Percentiles rank a stretch among this genome's conserved stretches.
phyloP scores from a whole-genome alignment of 2,888 invertebrate species.

The Oxyscelio sp. region DNA sequence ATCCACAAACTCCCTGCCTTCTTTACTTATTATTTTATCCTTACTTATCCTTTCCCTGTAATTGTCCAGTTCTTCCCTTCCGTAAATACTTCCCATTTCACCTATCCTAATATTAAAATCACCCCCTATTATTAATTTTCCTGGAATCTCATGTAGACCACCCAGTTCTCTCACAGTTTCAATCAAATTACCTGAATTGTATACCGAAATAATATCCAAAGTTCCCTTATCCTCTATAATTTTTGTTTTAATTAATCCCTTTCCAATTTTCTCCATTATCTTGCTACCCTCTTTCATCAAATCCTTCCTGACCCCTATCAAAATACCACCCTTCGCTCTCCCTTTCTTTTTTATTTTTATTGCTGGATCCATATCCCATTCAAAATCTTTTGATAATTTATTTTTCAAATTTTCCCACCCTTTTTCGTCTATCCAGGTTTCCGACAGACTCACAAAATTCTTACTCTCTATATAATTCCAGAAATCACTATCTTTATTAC shows the following conservation, averaged over 20 bases:
- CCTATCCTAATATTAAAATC: too few relatives aligned
- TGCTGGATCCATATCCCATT: constrained; percentile 26
- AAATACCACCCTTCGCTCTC: too few relatives aligned
- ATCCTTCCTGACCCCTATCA: neutral
- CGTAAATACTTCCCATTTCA: too few relatives aligned
- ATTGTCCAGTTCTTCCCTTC: too few relatives aligned
- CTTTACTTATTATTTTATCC: constrained; percentile 9
- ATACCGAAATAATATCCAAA: constrained; percentile 13
- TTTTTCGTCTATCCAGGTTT: too few relatives aligned
- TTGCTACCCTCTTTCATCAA: neutral
- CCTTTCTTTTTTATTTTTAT: neutral
- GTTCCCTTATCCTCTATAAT: constrained; percentile 6
- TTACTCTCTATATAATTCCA: too few relatives aligned
- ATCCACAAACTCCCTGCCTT: constrained; percentile 34
- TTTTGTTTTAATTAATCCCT: neutral
- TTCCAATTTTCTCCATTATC: neutral
- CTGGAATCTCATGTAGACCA: neutral
- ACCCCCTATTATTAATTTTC: too few relatives aligned
- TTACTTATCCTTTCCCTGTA: neutral
- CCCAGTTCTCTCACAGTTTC: neutral
- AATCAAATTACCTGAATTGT: constrained; percentile 4
- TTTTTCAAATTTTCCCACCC: too few relatives aligned
- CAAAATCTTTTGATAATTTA: constrained; percentile 30
- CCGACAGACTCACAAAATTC: too few relatives aligned
- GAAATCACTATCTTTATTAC: too few relatives aligned